These are phyloP conservation scores for Cyprinodon tularosa DNA, from an alignment of 2,113 vertebrate genomes.

Conservation along the genomic window DNA sequence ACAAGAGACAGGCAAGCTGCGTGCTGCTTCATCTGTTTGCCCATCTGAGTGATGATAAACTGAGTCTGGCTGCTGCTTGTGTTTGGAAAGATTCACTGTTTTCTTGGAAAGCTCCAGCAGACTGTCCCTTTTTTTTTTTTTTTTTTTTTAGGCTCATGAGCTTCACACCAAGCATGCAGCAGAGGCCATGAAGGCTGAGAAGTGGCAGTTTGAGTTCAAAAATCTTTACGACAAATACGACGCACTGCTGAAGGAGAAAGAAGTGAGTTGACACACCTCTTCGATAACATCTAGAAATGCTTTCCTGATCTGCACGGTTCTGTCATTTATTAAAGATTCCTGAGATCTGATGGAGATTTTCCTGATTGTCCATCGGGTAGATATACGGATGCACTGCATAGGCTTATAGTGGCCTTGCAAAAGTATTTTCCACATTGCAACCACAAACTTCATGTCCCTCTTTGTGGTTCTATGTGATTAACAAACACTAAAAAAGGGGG, in stretches of 20 bases:
- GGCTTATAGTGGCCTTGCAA: too few species aligned
- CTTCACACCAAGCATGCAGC: slow-evolving; percentile 83
- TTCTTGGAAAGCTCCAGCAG: background rate
- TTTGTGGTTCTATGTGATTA: too few species aligned
- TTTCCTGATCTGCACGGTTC: background rate
- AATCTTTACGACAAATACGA: slow-evolving; percentile 88
- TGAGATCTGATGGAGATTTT: too few species aligned
- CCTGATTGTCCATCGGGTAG: too few species aligned
- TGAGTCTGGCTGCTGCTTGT: slow-evolving; percentile 25
- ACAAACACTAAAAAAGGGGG: too few species aligned
- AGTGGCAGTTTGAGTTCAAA: slow-evolving; percentile 90
- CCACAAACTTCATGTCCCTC: too few species aligned
- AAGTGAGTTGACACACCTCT: slow-evolving; percentile 77
- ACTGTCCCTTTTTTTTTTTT: background rate
- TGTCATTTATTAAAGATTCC: too few species aligned
- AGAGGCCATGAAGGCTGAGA: slow-evolving; percentile 89
- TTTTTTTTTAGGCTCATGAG: slow-evolving; percentile 81
- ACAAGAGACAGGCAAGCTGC: slow-evolving; percentile 83
- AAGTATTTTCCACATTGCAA: too few species aligned
- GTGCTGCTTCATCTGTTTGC: slow-evolving; percentile 16
- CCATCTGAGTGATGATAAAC: slow-evolving; percentile 37
- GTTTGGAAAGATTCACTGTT: slow-evolving; percentile 28
- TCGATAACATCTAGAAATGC: background rate
- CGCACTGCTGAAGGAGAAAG: slow-evolving; percentile 85
- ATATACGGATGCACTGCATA: too few species aligned